These are phyloP conservation scores for Asteroscopus sphinx DNA, from an alignment of 2,888 invertebrate genomes.

Conservation along the genomic window DNA sequence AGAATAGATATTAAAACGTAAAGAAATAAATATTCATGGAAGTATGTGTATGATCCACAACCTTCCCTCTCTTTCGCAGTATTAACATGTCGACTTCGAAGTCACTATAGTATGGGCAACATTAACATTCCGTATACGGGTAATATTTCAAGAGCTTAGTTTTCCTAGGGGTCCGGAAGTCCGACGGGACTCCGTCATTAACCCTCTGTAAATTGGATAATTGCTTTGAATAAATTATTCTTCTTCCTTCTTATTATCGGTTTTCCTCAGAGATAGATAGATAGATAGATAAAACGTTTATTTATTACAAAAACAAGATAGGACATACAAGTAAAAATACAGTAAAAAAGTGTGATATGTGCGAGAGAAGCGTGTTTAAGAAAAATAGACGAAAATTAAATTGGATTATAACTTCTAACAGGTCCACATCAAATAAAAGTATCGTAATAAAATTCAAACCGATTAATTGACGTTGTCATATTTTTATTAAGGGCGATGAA, in stretches of 20 bases:
- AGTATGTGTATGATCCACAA: too few relatives aligned
- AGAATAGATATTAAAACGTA: too few relatives aligned
- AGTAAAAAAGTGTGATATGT: too few relatives aligned
- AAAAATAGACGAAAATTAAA: conserved; percentile 24
- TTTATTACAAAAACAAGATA: too few relatives aligned
- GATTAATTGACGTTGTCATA: conserved; percentile 45
- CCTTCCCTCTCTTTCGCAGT: too few relatives aligned
- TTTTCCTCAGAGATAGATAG: not conserved
- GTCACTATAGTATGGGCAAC: not conserved
- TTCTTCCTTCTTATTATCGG: conserved; percentile 2
- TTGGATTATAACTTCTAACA: conserved; percentile 21
- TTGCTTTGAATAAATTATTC: conserved; percentile 27
- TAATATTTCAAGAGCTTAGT: conserved; percentile 13
- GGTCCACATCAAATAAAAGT: conserved; percentile 43
- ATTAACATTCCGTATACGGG: not conserved
- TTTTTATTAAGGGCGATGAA: conserved; percentile 33
- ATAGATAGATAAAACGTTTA: too few relatives aligned
- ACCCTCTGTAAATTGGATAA: conserved; percentile 21
- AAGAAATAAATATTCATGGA: too few relatives aligned
- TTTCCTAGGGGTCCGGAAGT: conserved; percentile 5
- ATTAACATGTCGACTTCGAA: not conserved
- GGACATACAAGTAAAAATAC: too few relatives aligned
- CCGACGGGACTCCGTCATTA: conserved; percentile 15
- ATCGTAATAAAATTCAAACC: conserved; percentile 22
- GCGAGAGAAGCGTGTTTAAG: not conserved